phyloP scores from a whole-genome alignment of 2,888 invertebrate species.

The Nomada fucata region DNA sequence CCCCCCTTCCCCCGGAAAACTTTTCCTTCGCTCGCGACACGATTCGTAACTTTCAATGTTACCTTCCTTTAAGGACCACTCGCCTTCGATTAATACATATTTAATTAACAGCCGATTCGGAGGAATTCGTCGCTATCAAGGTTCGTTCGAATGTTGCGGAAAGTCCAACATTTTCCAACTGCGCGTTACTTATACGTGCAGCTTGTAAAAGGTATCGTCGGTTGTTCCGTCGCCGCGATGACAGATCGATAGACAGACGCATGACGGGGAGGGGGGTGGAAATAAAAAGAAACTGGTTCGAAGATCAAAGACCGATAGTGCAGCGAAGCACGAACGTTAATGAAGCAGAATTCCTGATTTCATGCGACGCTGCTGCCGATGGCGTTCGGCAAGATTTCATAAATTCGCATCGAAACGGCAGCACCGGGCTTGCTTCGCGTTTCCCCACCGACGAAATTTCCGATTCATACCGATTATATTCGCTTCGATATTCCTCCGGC shows the following conservation, averaged over 20 bases:
- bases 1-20: neutral
- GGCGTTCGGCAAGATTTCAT: constrained; percentile 46
- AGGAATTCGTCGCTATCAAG: constrained; percentile 24
- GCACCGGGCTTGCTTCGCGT: constrained; percentile 9
- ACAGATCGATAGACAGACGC: constrained; percentile 47
- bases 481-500: neutral
- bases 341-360: constrained; percentile 65
- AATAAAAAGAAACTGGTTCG: constrained; percentile 45
- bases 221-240: constrained; percentile 24
- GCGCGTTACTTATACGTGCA: constrained; percentile 54
- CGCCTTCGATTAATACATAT: too few relatives aligned
- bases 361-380: constrained; percentile 43
- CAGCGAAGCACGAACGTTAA: constrained; percentile 58
- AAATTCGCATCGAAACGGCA: constrained; percentile 48
- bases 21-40: neutral
- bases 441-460: constrained; percentile 28
- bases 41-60: neutral
- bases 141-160: constrained; percentile 21
- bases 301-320: constrained; percentile 56
- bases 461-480: constrained; percentile 28
- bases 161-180: constrained; percentile 1
- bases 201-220: constrained; percentile 49
- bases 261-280: neutral
- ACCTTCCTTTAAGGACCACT: too few relatives aligned
- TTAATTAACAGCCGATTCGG: too few relatives aligned